Evolutionary conservation across 2,797 vertebrate genomes (phyloP), one percentile per base, ranked within the genome.

Genomic region (Hippocampus kuda): DNA sequence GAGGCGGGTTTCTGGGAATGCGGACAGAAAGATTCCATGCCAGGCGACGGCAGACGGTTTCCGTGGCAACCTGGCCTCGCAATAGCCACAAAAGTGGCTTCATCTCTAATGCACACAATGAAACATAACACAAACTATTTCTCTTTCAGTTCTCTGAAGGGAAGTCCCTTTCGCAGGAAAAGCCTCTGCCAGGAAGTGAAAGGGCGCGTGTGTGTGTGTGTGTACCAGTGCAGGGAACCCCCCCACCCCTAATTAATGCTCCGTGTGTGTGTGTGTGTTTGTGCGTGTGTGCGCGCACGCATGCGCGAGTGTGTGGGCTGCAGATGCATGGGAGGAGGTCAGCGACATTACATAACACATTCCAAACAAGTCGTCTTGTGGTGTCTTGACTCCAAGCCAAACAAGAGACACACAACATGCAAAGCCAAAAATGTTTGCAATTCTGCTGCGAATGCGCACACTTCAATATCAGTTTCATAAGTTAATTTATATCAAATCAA

Each of bases 11-110:
- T 82, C 77, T 82, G 77, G 76, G 78, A 77, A 65, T 65, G 75
- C 44, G 74, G 84, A 70, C 74, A 71, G 77, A 79, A 81, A 83
- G 79, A 78, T 77, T 79, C 78, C 64, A 78, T 78, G 74, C 80
- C 75, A 72, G 77, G 70, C 70, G 34, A 70, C 77, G 76, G 77
- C 54, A 60, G 83, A 86, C 79, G 68, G 69, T 88, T 80, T 69
- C 90, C 85, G 86, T 83, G 78, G 80, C 27, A 73, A 89, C 86
- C 5, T 62, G 77, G 77, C 76, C 76, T 73, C 77, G 27, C 70
- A 71, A 70, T 69, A 72, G 74, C 82, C 72, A 80, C 85, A 59
- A 34, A 60, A 34, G 12, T 27, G 24, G 24, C 12, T 15, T 57
- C 16, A 27, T 22, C 4, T 2, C 11, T 56, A 56, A n/a, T 3